These are phyloP conservation scores for Aricia artaxerxes DNA, from an alignment of 2,888 invertebrate species.

Conservation along the genomic window DNA sequence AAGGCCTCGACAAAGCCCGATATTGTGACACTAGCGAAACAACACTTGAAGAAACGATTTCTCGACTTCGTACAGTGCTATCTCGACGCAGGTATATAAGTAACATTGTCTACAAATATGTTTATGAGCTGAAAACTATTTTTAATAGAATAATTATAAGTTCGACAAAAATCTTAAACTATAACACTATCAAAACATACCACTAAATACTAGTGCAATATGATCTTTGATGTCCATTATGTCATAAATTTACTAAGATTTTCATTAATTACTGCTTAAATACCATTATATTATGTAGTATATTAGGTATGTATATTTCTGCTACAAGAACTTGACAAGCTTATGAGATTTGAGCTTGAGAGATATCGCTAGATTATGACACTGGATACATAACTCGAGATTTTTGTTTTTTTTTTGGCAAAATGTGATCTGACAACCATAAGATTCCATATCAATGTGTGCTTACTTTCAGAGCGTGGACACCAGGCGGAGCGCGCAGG, in stretches of 20 bases:
- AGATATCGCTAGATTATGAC: not conserved
- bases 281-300: not conserved
- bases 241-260: not conserved
- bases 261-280: not conserved
- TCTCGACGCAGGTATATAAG: slow-evolving; percentile 85
- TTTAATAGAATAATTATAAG: not conserved
- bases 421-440: not conserved
- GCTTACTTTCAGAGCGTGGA: slow-evolving; percentile 76
- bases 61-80: slow-evolving; percentile 93
- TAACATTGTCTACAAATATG: not conserved
- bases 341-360: not conserved
- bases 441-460: not conserved
- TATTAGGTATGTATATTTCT: not conserved
- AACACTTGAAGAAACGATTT: slow-evolving; percentile 90
- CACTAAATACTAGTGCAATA: not conserved
- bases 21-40: slow-evolving; percentile 85
- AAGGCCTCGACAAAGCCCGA: slow-evolving; percentile 89
- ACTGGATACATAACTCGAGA: not conserved
- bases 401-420: no score
- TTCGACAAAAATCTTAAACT: not conserved
- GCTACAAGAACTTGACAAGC: not conserved
- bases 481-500: slow-evolving; percentile 88
- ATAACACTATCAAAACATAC: not conserved
- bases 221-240: not conserved
- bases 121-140: not conserved